A percentile compares a stretch with the other conserved stretches of the same genome.
phyloP scores from a whole-genome alignment of 2,888 invertebrate genomes.

The Epistrophe grossulariae region DNA sequence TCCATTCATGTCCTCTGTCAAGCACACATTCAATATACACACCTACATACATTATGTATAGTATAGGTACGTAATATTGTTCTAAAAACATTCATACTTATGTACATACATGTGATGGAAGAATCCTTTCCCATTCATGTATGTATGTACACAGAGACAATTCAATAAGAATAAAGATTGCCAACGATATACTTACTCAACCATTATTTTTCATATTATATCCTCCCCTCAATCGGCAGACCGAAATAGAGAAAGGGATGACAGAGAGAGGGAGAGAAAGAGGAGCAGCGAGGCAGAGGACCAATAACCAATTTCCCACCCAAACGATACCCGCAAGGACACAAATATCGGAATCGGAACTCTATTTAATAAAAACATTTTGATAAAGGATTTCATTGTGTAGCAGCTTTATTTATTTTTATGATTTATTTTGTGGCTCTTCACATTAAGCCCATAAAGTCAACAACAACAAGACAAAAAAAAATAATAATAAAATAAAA shows the following conservation, averaged over 20 bases:
- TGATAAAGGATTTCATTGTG: conserved; percentile 45
- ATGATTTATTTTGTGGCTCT: conserved; percentile 47
- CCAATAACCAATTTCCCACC: conserved; percentile 48
- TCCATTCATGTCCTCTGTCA: conserved; percentile 17
- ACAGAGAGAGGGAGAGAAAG: background rate
- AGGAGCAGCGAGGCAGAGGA: background rate
- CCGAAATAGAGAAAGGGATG: too few relatives aligned
- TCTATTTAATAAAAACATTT: conserved; percentile 50
- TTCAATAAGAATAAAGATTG: conserved; percentile 47
- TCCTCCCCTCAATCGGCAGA: background rate
- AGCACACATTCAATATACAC: conserved; percentile 22
- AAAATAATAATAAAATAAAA: conserved; percentile 24
- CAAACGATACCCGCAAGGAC: conserved; percentile 42
- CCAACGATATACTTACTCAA: conserved; percentile 40
- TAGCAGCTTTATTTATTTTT: conserved; percentile 42
- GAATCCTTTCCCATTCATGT: conserved; percentile 11
- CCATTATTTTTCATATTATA: conserved; percentile 34
- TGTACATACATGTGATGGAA: background rate
- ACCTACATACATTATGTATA: background rate
- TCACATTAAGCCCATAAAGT: conserved; percentile 37
- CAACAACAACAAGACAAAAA: conserved; percentile 15
- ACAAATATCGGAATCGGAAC: conserved; percentile 45
- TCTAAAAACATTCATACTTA: too few relatives aligned
- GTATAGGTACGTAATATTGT: background rate
- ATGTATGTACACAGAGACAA: conserved; percentile 8